These are phyloP conservation scores for Carassius gibelio DNA, from an alignment of 2,113 vertebrate species.

Conservation along the genomic window DNA sequence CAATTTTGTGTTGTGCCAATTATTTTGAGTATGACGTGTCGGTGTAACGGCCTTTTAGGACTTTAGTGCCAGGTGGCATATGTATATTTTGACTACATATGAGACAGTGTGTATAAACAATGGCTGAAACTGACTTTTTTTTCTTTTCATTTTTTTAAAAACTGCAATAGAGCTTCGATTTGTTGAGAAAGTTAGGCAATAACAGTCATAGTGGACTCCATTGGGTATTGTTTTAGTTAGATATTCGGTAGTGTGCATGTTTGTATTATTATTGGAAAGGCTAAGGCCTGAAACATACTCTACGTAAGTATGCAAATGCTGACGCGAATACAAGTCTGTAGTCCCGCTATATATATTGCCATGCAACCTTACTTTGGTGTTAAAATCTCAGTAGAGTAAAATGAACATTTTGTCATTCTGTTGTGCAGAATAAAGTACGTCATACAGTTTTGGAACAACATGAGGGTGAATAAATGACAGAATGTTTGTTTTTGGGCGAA, in stretches of 20 bases:
- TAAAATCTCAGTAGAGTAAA: not conserved
- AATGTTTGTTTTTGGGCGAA: not conserved
- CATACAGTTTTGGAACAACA: not conserved
- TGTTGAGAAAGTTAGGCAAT: constrained; percentile 60
- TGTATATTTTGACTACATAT: constrained; percentile 64
- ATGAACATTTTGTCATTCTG: not conserved
- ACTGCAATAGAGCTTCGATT: constrained; percentile 60
- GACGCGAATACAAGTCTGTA: not conserved
- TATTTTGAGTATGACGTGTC: constrained; percentile 35
- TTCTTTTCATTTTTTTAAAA: constrained; percentile 45
- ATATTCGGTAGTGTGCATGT: constrained; percentile 5
- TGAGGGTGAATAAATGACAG: not conserved
- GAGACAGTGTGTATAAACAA: constrained; percentile 57
- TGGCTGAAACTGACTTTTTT: constrained; percentile 51
- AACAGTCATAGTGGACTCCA: constrained; percentile 46
- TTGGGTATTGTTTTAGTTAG: constrained; percentile 25
- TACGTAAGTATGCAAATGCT: not conserved
- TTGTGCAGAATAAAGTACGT: not conserved
- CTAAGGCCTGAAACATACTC: not conserved
- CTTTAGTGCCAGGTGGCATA: constrained; percentile 36
- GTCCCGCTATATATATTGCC: not conserved
- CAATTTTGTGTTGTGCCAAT: constrained; percentile 52
- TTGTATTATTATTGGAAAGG: not conserved
- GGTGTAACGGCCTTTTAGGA: constrained; percentile 26
- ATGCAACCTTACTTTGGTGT: not conserved